A percentile compares a stretch with the other conserved stretches of the same genome.
phyloP scores from a whole-genome alignment of 2,113 vertebrate genomes.

The Antigone vipio region DNA sequence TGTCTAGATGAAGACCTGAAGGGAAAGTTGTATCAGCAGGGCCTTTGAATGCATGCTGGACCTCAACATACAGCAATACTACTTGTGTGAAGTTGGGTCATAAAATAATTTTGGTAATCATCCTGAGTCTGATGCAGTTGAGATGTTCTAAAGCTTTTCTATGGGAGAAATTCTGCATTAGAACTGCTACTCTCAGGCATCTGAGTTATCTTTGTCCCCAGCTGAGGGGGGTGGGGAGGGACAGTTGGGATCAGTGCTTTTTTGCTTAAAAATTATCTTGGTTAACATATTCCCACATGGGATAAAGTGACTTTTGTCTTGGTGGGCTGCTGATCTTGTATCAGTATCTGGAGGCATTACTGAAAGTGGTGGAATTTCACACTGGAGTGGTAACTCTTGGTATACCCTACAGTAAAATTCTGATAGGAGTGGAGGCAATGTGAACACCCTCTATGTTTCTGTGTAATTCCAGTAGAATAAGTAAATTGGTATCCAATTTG shows the following conservation, averaged over 20 bases:
- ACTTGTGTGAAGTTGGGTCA: not conserved
- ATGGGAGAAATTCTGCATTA: not conserved
- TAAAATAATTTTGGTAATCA: not conserved
- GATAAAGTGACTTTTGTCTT: not conserved
- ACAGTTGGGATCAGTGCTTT: not conserved
- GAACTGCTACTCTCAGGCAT: fast-evolving
- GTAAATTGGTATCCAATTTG: not conserved
- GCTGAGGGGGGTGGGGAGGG: not conserved
- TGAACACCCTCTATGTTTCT: not conserved
- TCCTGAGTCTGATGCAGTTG: not conserved
- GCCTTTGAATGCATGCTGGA: not conserved
- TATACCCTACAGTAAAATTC: not conserved
- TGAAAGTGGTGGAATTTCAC: not conserved
- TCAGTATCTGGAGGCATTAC: not conserved
- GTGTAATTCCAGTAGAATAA: not conserved
- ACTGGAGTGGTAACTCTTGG: not conserved
- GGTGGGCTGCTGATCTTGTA: not conserved
- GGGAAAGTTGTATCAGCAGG: not conserved
- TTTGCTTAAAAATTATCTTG: not conserved
- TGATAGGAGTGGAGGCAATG: not conserved
- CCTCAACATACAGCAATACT: not conserved
- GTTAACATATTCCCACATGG: not conserved
- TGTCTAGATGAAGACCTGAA: not conserved
- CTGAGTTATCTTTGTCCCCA: not conserved
- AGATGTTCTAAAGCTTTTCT: not conserved